Evolutionary conservation across 1,140 invertebrate genomes (phyloP).

Genomic region (Orchesella cincta): DNA sequence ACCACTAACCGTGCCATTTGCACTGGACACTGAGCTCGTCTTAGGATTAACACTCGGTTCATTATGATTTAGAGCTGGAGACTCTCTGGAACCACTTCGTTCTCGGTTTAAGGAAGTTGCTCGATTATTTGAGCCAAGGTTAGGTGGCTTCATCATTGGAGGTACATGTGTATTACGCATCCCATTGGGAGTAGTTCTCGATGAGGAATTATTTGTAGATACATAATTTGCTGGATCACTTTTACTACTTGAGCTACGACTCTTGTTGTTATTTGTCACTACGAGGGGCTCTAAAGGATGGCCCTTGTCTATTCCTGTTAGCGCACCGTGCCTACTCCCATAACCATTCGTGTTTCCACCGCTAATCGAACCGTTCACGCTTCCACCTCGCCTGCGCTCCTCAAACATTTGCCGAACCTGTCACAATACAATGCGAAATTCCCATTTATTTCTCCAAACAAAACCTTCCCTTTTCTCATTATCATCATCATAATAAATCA

Average conservation of each 20-base stretch:
- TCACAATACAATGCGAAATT: no score
- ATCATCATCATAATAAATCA: no score
- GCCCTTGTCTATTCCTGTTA: slow-evolving; percentile 74
- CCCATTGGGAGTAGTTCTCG: not conserved
- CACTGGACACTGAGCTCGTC: slow-evolving; percentile 22
- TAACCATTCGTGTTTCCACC: slow-evolving; percentile 22
- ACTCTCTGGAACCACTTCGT: slow-evolving; percentile 3
- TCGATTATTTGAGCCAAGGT: slow-evolving; percentile 5
- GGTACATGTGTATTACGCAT: not conserved
- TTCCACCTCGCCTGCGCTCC: slow-evolving; percentile 62
- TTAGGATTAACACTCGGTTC: not conserved
- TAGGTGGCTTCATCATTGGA: slow-evolving; percentile 5
- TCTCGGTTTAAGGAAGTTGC: not conserved
- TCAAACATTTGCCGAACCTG: slow-evolving; percentile 78
- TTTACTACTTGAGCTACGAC: slow-evolving; percentile 38
- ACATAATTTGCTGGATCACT: slow-evolving; percentile 39
- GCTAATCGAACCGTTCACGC: not conserved
- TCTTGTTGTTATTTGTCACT: slow-evolving; percentile 17
- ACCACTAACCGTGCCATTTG: slow-evolving; percentile 25
- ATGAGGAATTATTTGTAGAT: no score
- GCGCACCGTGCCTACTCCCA: slow-evolving; percentile 59
- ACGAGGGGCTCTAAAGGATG: slow-evolving; percentile 73
- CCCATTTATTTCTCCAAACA: no score
- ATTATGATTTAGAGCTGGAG: not conserved
- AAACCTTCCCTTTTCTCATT: no score